phyloP scores from a whole-genome alignment of 1,140 invertebrate species.

The Eriosoma lanigerum region DNA sequence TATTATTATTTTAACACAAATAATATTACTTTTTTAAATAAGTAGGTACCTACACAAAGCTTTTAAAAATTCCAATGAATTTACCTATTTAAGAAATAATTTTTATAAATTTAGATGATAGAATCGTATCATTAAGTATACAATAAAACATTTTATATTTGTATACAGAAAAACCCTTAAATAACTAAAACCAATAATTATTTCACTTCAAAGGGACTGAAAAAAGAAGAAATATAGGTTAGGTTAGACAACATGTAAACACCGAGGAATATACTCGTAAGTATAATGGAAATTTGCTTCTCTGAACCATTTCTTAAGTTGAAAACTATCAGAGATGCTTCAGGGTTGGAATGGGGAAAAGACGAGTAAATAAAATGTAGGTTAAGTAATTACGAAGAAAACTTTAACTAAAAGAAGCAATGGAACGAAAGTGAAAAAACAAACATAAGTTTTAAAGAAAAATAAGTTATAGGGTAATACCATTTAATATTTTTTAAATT shows the following conservation, averaged over 20 bases:
- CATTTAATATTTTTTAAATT: not conserved
- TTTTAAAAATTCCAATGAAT: too few relatives aligned
- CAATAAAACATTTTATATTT: too few relatives aligned
- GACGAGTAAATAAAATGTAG: not conserved
- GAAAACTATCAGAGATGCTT: not conserved
- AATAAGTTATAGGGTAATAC: not conserved
- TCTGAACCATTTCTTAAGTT: conserved; percentile 25
- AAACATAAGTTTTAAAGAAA: conserved; percentile 31
- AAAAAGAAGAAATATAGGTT: not conserved
- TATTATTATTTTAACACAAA: too few relatives aligned
- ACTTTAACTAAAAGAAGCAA: not conserved
- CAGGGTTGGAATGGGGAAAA: not conserved
- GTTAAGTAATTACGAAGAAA: conserved; percentile 30
- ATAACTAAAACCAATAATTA: conserved; percentile 7
- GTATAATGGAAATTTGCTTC: conserved; percentile 24
- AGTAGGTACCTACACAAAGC: too few relatives aligned
- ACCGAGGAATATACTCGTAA: not conserved
- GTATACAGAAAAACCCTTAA: too few relatives aligned
- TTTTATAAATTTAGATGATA: too few relatives aligned
- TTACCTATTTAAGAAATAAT: too few relatives aligned
- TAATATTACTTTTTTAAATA: too few relatives aligned
- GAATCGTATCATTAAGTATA: too few relatives aligned
- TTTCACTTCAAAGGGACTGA: not conserved
- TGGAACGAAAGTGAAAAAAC: not conserved
- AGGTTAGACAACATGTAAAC: conserved; percentile 25